phyloP scores from a whole-genome alignment of 2,888 invertebrate genomes.

The Trachelus troglodyta region DNA sequence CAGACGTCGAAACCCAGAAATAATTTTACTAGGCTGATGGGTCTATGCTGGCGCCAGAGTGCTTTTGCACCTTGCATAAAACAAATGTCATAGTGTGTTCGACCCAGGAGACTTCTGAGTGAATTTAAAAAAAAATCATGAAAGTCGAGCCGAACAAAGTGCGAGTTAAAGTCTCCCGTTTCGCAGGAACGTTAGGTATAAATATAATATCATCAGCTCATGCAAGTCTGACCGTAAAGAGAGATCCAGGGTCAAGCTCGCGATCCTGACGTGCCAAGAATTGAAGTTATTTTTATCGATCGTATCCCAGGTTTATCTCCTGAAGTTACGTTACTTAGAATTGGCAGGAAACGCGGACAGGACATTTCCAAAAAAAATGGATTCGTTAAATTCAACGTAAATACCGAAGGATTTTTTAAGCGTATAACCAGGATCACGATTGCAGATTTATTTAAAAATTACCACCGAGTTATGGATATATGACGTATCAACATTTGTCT shows the following conservation, averaged over 20 bases:
- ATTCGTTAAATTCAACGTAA: background rate
- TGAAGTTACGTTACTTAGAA: background rate
- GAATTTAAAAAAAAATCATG: background rate
- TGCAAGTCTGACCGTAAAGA: conserved; percentile 1
- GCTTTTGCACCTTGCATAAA: background rate
- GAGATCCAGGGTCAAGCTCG: conserved; percentile 18
- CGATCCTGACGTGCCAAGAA: conserved; percentile 17
- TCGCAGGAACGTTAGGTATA: background rate
- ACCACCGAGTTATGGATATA: background rate
- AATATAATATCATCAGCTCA: background rate
- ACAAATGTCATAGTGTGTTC: background rate
- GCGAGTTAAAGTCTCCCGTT: background rate
- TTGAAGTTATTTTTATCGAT: conserved; percentile 20
- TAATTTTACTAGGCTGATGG: background rate
- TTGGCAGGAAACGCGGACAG: background rate
- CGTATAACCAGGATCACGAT: background rate
- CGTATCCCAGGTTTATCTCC: background rate
- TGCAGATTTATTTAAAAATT: background rate
- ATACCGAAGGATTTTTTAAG: background rate
- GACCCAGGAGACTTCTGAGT: background rate
- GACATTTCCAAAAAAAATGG: background rate
- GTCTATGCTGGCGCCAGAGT: background rate
- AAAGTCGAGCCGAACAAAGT: background rate
- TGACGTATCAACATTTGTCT: background rate
- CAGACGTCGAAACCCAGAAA: background rate